Percentiles rank a stretch among this genome's conserved stretches.
Conservation (phyloP, 2,888 invertebrate species). For the Rhaphigaster nebulosa region DNA sequence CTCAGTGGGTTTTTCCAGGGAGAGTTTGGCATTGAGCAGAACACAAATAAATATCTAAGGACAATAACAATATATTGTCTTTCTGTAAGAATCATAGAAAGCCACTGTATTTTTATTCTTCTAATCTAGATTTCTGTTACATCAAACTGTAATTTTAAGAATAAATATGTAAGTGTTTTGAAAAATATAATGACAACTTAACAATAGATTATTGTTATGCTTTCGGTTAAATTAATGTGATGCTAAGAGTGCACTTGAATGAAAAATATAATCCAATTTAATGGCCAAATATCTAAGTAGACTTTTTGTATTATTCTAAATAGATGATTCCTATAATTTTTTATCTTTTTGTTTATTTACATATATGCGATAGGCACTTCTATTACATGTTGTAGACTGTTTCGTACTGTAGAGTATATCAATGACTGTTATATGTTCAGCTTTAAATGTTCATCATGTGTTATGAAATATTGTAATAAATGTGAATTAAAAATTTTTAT, state of each 20-base stretch:
- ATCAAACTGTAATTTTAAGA: too few species aligned
- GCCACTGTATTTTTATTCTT: background rate
- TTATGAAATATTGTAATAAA: slow-evolving; percentile 12
- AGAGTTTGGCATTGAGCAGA: background rate
- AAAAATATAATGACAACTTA: background rate
- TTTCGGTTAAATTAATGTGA: background rate
- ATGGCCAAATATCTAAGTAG: background rate
- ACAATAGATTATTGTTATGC: background rate
- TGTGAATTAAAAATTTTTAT: slow-evolving; percentile 11
- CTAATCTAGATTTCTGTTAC: background rate
- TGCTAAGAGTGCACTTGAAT: background rate
- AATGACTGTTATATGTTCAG: slow-evolving; percentile 25
- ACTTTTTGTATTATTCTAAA: background rate
- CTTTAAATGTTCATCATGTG: slow-evolving; percentile 29
- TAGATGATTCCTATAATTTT: background rate
- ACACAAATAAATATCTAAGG: background rate
- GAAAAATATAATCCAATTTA: background rate
- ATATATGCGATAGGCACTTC: background rate
- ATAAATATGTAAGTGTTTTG: too few species aligned
- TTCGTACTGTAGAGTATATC: background rate
- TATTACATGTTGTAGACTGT: background rate
- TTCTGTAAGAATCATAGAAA: background rate
- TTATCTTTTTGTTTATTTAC: background rate
- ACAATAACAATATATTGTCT: background rate
- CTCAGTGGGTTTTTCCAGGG: background rate